phyloP scores from a whole-genome alignment of 2,797 vertebrate genomes.

The Mus minutoides region DNA sequence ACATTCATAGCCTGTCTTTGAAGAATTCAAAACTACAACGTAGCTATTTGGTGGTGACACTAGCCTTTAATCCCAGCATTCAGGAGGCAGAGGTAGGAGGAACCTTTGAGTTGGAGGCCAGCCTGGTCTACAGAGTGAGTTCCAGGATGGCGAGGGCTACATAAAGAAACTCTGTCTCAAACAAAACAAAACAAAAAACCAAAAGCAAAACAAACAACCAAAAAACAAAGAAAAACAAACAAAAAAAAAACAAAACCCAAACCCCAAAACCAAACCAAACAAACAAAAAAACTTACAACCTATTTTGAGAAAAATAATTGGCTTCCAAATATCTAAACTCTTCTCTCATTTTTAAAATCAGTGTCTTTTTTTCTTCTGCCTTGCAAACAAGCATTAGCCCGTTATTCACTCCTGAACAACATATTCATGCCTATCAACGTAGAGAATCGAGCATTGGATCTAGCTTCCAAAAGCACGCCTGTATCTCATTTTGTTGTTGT shows the following conservation, averaged over 20 bases:
- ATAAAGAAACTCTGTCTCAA: not conserved
- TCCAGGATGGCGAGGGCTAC: not conserved
- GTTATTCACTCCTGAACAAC: slow-evolving; percentile 69
- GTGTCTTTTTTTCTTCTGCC: slow-evolving; percentile 58
- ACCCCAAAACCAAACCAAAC: not conserved
- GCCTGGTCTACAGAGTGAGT: not conserved
- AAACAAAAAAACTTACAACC: not conserved
- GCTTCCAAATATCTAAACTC: not conserved
- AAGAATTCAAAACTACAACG: slow-evolving; percentile 46
- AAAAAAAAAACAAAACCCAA: not conserved
- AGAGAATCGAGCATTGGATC: slow-evolving; percentile 73
- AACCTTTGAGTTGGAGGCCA: not conserved
- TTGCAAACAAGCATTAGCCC: slow-evolving; percentile 58
- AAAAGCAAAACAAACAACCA: not conserved
- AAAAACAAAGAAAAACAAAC: not conserved
- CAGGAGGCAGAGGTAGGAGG: not conserved
- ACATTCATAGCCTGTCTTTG: slow-evolving; percentile 24
- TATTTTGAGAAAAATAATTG: slow-evolving; percentile 27
- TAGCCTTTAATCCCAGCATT: not conserved
- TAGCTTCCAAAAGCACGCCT: slow-evolving; percentile 65
- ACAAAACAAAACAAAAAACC: not conserved
- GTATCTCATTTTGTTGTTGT: not conserved
- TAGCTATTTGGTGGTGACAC: not conserved
- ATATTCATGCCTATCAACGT: slow-evolving; percentile 67
- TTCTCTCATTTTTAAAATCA: not conserved